Evolutionary conservation across 2,113 vertebrate species (phyloP), one percentile per base, ranked within the genome.

Genomic region (Odobenus rosmarus): DNA sequence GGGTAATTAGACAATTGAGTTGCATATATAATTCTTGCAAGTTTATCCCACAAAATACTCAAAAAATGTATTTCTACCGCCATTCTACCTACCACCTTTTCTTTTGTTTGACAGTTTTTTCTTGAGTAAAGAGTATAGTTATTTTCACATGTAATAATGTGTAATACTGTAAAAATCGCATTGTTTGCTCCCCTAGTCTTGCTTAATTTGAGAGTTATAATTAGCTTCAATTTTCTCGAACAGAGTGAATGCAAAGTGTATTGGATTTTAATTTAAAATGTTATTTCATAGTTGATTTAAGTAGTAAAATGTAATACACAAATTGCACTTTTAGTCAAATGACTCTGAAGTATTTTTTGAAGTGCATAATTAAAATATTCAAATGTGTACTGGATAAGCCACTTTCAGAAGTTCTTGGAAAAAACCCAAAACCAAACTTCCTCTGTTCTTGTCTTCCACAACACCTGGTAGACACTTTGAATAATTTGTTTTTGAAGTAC

Each of bases 321-420:
- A 93, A 93, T 88, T 96, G 80, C 46, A 90, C 67, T 92, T 81
- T 96, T 71, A 87, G 81, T 96, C 88, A 74, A 74, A 79, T 64
- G 96, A 96, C 89, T 96, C 76, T 87, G 79, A 95, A 96, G 93
- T 97, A 91, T 92, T 98, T 98, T 97, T 97, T 97, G 87, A 97
- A 98, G 98, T 97, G 96, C 93, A 82, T 97, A 98, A 98, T 97
- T 98, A 97, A 98, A 98, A 96, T 90, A 96, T 95, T 97, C 93
- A 95, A 96, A 96, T 95, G 57, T 88, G 92, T 92, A 89, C 57
- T 97, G 97, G 97, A 95, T 96, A 97, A 98, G 96, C 69, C 69
- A 95, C 95, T 98, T 97, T 93, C 89, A 88, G 85, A 90, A 19
- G 88, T 51, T 80, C 91, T 97, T 92, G 93, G 80, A 93, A 97